Base-by-base conservation (phyloP, 2,113 vertebrate genomes). In the Excalfactoria chinensis region DNA sequence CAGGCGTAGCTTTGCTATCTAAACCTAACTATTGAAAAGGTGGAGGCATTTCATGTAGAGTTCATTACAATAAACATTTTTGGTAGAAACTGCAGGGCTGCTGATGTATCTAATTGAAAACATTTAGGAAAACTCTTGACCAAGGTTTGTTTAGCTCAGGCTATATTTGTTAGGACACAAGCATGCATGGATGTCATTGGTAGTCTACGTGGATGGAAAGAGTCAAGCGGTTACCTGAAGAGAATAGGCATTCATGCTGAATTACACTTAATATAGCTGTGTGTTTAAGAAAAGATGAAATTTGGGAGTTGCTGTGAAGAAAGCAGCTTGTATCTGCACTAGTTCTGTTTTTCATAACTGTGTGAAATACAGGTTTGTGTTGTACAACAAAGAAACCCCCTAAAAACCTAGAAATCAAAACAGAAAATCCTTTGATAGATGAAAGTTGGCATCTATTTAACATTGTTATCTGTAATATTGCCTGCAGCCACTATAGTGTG, bases 321-420 rank as follows among this genome's bases (percentile, higher is more conserved):
- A 82, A 76, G 32, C 11, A 55, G 32, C 34, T 81, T 72, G 5
- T 78, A 84, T 62, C 48, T 69, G 25, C 43, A 13, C 35, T 75
- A 46, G 67, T 62, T 20, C 58, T 82, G 30, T 89, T 66, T 90
- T 94, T 95, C 44, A 40, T 82, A 86, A 67, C 73, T 43, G 7
- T 68, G n/a, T 76, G 49, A 90, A 93, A 76, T 63, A 59, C 2
- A 5, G 76, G 32, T 40, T 80, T 21, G 22, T 79, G 68, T 91
- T 77, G 43, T 73, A 71, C 46, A 73, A 87, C 49, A 94, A 91
- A 84, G 71, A 5, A 62, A 70, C 87, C 48, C 34, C 41, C 78
- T 87, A 35, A 84, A 92, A 90, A 59, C 70, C 44, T 85, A 67
- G 56, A 90, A 92, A 93, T 87, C 70, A 89, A 82, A 90, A 81